Evolutionary conservation across 2,797 vertebrate species (phyloP).

Genomic region (Myotis planiceps): DNA sequence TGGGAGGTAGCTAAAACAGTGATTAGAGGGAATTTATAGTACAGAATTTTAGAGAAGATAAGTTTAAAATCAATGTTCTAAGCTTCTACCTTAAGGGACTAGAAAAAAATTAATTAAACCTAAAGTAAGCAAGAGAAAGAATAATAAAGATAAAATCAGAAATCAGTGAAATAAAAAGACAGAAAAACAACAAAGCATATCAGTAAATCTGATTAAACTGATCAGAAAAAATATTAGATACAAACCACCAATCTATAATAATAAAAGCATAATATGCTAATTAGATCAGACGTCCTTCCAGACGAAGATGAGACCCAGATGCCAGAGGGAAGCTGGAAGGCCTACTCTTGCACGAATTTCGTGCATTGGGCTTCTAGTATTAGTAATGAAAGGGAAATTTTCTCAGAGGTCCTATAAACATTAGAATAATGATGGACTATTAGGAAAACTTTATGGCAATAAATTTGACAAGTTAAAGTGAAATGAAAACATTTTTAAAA

Average conservation of each 20-base stretch:
- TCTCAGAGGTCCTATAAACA: not conserved
- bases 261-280: no score
- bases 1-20: not conserved
- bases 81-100: not conserved
- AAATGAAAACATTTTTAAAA: not conserved
- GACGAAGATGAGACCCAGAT: accelerated
- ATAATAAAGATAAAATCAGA: not conserved
- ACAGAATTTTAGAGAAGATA: not conserved
- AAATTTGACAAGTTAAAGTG: not conserved
- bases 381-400: not conserved
- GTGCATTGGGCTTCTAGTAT: no score
- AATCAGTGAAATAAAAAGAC: not conserved
- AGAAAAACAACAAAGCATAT: slow-evolving; percentile 24
- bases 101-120: not conserved
- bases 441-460: not conserved
- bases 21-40: not conserved
- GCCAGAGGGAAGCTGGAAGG: no score
- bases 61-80: not conserved
- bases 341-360: no score
- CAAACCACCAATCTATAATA: not conserved
- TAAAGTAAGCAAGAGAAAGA: not conserved
- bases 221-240: not conserved
- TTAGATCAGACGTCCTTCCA: no score
- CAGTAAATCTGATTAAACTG: not conserved
- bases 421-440: not conserved